phyloP scores from a whole-genome alignment of 2,113 vertebrate genomes.

The Salminus brasiliensis region DNA sequence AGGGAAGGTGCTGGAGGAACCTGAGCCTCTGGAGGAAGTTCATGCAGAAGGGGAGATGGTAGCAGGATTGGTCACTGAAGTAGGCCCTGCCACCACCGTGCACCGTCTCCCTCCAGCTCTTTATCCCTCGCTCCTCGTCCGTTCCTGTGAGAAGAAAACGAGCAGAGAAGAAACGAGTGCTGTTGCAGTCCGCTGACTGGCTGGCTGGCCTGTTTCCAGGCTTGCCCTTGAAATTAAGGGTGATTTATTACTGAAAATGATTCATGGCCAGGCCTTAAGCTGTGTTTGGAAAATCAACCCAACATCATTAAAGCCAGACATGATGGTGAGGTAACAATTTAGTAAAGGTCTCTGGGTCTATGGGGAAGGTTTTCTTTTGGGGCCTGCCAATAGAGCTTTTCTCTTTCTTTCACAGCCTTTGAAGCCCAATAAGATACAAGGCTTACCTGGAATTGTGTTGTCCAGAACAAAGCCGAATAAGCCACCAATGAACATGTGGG shows the following conservation, averaged over 20 bases:
- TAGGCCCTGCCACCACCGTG: conserved; percentile 16
- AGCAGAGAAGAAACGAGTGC: neutral
- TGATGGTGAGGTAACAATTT: neutral
- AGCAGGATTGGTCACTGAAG: conserved; percentile 65
- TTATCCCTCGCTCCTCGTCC: conserved; percentile 73
- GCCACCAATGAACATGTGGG: conserved; percentile 80
- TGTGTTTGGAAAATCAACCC: neutral
- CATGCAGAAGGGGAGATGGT: conserved; percentile 71
- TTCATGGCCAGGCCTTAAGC: neutral
- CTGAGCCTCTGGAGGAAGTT: conserved; percentile 55
- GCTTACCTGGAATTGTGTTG: conserved; percentile 79
- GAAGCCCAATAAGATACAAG: neutral
- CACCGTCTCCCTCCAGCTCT: conserved; percentile 63
- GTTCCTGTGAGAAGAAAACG: conserved; percentile 61
- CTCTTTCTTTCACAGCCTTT: neutral
- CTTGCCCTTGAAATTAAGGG: neutral
- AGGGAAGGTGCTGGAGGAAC: conserved; percentile 70
- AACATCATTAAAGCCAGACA: neutral
- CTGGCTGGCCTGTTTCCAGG: neutral
- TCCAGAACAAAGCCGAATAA: conserved; percentile 80
- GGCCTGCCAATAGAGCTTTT: neutral
- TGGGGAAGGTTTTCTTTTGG: neutral
- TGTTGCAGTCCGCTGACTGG: neutral
- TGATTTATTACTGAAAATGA: neutral
- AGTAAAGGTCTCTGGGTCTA: neutral